Base-by-base conservation (phyloP, 2,797 vertebrate species). In the Loris lydekkerianus region DNA sequence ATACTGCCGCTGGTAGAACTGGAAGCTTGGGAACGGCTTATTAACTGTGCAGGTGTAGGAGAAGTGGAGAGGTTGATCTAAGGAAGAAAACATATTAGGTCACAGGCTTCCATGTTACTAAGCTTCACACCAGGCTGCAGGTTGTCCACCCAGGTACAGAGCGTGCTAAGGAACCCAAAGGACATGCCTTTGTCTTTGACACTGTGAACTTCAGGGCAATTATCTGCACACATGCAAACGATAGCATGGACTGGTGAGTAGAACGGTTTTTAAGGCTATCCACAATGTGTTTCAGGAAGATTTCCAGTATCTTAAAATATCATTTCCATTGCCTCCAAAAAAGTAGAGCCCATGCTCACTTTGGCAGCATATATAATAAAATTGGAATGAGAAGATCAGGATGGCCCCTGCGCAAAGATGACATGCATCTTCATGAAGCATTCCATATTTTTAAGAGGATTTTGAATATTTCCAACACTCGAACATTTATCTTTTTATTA, bases 41-140 rank as follows among this genome's bases (percentile, higher is more conserved):
- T 99, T 98, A 99, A 98, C 98, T 99, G 99, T 84, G 99, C 98
- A 98, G 99, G 98, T 95, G 99, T 99, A 97, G 98, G 99, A 97
- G 99, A 99, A 96, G 99, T 98, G 97, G 99, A 98, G 96, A 99
- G 98, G 84, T 99, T 98, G 97, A 99, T 99, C 99, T 99, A 98
- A 97, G 97, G 97, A 98, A 98, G 96, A 97, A 98, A 98, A 98
- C 96, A 97, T 91, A 98, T 97, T 96, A 97, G 95, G 98, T 98
- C 98, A 98, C 96, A 97, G 97, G 94, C 97, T 96, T 89, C 96
- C 96, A 97, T 96, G 95, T 70, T 97, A 98, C 90, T 98, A 93
- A 97, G 70, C 94, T 95, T 97, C 86, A 97, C 86, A 97, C 92
- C 58, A 97, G 95, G 93, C 63, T 97, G 91, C n/a, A 89, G 81